phyloP scores from a whole-genome alignment of 1,140 invertebrate species.

The Atta colombica region DNA sequence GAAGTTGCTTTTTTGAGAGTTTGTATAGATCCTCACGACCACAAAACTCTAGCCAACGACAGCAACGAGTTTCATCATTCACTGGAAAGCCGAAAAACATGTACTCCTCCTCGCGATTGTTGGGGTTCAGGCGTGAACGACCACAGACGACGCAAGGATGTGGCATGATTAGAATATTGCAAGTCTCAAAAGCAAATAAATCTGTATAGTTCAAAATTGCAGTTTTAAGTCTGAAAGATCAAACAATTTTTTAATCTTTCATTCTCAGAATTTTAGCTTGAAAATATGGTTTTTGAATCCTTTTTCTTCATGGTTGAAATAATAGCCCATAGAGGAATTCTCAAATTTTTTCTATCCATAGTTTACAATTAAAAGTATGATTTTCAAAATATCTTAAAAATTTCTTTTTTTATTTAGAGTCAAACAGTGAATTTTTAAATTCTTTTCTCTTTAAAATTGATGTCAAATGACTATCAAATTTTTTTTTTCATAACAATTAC shows the following conservation, averaged over 20 bases:
- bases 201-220: background rate
- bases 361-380: background rate
- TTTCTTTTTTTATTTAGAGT: background rate
- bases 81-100: slow-evolving; percentile 86
- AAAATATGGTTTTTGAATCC: background rate
- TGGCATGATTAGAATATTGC: slow-evolving; percentile 80
- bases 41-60: slow-evolving; percentile 85
- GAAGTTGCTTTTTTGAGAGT: slow-evolving; percentile 83
- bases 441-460: background rate
- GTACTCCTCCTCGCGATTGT: slow-evolving; percentile 85
- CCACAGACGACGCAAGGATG: slow-evolving; percentile 86
- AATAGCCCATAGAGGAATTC: background rate
- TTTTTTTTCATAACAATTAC: background rate
- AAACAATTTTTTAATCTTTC: background rate
- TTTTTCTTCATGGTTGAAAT: background rate
- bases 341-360: background rate
- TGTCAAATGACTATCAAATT: background rate
- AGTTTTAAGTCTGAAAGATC: background rate
- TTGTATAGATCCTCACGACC: slow-evolving; percentile 85
- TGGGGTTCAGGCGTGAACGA: slow-evolving; percentile 85
- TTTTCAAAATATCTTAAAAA: background rate
- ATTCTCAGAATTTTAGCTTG: background rate
- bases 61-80: slow-evolving; percentile 83
- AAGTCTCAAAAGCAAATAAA: background rate
- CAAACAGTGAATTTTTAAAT: background rate